Evolutionary conservation across 2,797 vertebrate genomes (phyloP).

Genomic region (Florisuga fusca): DNA sequence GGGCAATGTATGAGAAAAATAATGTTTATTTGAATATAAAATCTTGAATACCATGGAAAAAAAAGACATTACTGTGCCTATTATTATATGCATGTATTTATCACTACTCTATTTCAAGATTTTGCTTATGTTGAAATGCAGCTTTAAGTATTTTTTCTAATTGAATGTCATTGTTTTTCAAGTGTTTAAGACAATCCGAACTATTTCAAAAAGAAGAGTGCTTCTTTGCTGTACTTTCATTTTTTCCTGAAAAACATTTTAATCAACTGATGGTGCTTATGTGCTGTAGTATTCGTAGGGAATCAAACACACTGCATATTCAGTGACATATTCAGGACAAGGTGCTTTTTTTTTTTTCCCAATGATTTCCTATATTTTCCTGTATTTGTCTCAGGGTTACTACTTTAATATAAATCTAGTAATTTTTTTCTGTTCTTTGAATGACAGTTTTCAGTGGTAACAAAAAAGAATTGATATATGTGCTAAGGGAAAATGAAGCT

Average conservation of each 20-base stretch:
- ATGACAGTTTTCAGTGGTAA: not conserved
- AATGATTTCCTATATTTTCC: too few relatives aligned
- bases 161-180: not conserved
- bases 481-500: not conserved
- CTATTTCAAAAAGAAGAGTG: constrained; percentile 16
- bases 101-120: not conserved
- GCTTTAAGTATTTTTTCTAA: constrained; percentile 11
- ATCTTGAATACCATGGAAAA: not conserved
- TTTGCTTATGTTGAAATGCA: not conserved
- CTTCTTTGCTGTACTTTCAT: constrained; percentile 11
- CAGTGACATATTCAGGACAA: too few relatives aligned
- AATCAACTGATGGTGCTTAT: constrained; percentile 4
- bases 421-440: not conserved
- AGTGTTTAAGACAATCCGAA: not conserved
- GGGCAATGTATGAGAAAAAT: not conserved
- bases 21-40: not conserved
- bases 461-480: not conserved
- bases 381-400: not conserved
- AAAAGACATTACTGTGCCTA: too few relatives aligned
- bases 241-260: constrained; percentile 12
- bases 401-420: not conserved
- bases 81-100: too few relatives aligned
- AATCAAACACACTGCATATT: not conserved
- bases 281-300: not conserved
- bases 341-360: too few relatives aligned